Evolutionary conservation across 2,888 invertebrate species (phyloP), one percentile per base, ranked within the genome.

Genomic region (Drosophila longiperda): DNA sequence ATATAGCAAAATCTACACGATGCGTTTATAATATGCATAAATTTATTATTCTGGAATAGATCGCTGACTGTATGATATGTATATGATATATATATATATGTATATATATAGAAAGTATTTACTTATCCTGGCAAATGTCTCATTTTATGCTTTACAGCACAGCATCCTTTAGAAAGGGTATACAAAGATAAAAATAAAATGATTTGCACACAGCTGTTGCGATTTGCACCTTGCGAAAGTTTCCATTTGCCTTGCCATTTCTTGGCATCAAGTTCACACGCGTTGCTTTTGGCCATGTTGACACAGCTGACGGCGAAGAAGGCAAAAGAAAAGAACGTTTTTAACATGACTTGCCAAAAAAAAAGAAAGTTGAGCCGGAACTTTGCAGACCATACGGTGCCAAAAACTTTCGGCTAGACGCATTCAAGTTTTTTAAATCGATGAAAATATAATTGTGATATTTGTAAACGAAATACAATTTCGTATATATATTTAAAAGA

Each of bases 161-260:
- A 5, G n/a, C 1, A 12, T n/a, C 5, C 29, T 58, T 6, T 9
- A 2, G 26, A 20, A 38, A 62, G 54, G 32, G 48, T 65, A 75
- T 65, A 15, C 8, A 12, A 33, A 48, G 23, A 40, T 15, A 12
- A 15, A 23, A 50, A 20, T 33, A 58, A 36, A 23, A 54, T 15
- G 20, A 59, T 61, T 55, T 72, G 17, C 52, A 48, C 33, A 52
- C 80, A 80, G 63, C 74, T 80, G 83, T 66, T 82, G 71, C 66
- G 49, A 77, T 68, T 74, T 82, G 62, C 83, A 83, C 80, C 83
- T 83, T 74, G 71, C 26, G 42, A 66, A 80, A 82, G 65, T 70
- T 77, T 70, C 49, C 76, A 61, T 62, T 79, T 78, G 57, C 66
- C 49, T 54, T 57, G 67, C 49, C 58, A 38, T 66, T 78, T 65